These are phyloP conservation scores for Cephus pulcher DNA, from an alignment of 2,888 invertebrate genomes.

Conservation along the genomic window DNA sequence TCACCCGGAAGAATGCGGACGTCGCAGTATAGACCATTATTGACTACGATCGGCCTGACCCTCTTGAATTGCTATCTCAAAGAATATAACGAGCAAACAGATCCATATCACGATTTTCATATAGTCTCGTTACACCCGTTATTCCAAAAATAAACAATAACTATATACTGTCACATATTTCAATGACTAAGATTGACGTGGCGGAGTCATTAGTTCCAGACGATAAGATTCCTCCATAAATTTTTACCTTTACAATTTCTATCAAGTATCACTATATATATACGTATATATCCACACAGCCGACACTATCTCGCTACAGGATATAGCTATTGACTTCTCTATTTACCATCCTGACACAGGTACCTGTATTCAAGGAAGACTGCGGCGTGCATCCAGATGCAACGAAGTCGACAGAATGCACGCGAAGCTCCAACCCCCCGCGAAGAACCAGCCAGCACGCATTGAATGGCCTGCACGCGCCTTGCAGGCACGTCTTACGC, in stretches of 20 bases:
- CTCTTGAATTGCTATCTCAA: neutral
- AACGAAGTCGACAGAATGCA: neutral
- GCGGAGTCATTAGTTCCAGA: neutral
- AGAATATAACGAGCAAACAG: neutral
- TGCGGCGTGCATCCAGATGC: neutral
- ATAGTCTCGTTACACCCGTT: neutral
- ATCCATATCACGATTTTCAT: neutral
- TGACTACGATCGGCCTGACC: neutral
- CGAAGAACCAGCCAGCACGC: neutral
- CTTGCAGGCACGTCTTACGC: neutral
- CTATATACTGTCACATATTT: neutral
- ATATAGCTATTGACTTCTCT: neutral
- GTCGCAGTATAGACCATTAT: neutral
- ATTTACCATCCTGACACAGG: neutral
- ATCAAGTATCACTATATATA: neutral
- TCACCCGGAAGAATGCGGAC: neutral
- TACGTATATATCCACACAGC: neutral
- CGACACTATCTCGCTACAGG: neutral
- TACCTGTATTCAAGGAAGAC: neutral
- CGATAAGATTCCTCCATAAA: neutral
- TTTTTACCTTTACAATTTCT: neutral
- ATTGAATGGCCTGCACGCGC: neutral
- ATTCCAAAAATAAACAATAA: neutral
- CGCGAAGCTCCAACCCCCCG: neutral
- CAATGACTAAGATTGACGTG: neutral